Percentiles rank a stretch among this genome's conserved stretches.
These are phyloP conservation scores for Drosophila histrio DNA, from an alignment of 2,888 invertebrate genomes.

Conservation along the genomic window DNA sequence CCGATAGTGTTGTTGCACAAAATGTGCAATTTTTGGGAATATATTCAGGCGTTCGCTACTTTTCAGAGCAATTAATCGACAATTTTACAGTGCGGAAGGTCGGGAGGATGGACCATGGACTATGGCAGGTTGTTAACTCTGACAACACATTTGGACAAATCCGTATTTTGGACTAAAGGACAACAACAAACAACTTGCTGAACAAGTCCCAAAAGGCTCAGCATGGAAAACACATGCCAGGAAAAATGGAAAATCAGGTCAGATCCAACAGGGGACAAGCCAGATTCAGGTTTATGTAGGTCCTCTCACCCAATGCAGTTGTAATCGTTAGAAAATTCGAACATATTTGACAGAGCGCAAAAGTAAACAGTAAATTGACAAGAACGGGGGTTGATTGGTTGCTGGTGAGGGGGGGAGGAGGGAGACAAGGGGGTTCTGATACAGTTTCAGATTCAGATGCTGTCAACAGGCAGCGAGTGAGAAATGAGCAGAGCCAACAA, in stretches of 20 bases:
- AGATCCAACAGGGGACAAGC: constrained; percentile 28
- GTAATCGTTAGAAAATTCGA: constrained; percentile 80
- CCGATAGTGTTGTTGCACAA: constrained; percentile 36
- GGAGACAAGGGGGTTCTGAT: constrained; percentile 14
- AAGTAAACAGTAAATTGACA: constrained; percentile 71
- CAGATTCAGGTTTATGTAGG: not conserved
- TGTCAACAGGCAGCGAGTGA: constrained; percentile 66
- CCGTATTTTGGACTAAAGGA: constrained; percentile 64
- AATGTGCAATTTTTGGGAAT: constrained; percentile 52
- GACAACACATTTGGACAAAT: constrained; percentile 69
- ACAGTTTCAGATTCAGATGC: constrained; percentile 23
- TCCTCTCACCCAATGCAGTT: constrained; percentile 59
- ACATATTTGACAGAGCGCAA: constrained; percentile 82
- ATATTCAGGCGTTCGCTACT: constrained; percentile 20
- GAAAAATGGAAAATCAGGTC: constrained; percentile 79
- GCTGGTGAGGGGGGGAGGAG: not conserved
- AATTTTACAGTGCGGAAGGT: constrained; percentile 48
- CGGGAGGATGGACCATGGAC: constrained; percentile 14
- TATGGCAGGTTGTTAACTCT: constrained; percentile 70
- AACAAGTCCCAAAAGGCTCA: constrained; percentile 58
- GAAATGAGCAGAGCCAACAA: constrained; percentile 66
- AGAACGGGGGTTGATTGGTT: constrained; percentile 2
- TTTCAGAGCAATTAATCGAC: constrained; percentile 70
- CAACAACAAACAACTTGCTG: constrained; percentile 54
- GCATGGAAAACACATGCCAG: constrained; percentile 80